Percentiles rank a stretch among this genome's conserved stretches.
phyloP scores from a whole-genome alignment of 2,888 invertebrate species.

The Lasioglossum figueresi region DNA sequence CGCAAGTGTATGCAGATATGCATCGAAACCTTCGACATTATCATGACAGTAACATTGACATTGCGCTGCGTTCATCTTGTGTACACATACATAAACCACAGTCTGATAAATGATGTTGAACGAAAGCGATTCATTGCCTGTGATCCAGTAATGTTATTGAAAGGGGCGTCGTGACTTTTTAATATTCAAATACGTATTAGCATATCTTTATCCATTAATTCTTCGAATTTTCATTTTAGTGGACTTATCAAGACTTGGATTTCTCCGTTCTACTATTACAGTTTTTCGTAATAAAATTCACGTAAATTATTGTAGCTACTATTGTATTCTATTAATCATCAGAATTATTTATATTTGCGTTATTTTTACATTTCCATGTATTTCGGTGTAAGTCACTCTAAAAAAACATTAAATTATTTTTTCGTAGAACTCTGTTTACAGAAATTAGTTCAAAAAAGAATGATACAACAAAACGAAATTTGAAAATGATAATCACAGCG shows the following conservation, averaged over 20 bases:
- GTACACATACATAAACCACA: conserved; percentile 50
- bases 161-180: background rate
- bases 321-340: background rate
- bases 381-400: background rate
- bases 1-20: conserved; percentile 34
- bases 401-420: too few relatives aligned
- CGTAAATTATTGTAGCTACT: background rate
- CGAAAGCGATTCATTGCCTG: conserved; percentile 26
- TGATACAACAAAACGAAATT: too few relatives aligned
- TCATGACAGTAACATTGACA: conserved; percentile 55
- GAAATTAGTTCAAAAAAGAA: too few relatives aligned
- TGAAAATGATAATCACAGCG: too few relatives aligned
- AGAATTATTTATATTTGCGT: background rate
- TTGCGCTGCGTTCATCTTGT: conserved; percentile 51
- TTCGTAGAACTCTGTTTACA: too few relatives aligned
- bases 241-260: too few relatives aligned
- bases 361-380: background rate
- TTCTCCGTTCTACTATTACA: background rate
- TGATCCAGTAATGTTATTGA: conserved; percentile 14
- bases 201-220: too few relatives aligned
- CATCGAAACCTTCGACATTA: conserved; percentile 54
- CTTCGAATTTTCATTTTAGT: too few relatives aligned
- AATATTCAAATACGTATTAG: background rate
- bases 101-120: conserved; percentile 51
- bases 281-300: background rate